These are phyloP conservation scores for Hybos culiciformis DNA, from an alignment of 2,888 invertebrate genomes.

Conservation along the genomic window DNA sequence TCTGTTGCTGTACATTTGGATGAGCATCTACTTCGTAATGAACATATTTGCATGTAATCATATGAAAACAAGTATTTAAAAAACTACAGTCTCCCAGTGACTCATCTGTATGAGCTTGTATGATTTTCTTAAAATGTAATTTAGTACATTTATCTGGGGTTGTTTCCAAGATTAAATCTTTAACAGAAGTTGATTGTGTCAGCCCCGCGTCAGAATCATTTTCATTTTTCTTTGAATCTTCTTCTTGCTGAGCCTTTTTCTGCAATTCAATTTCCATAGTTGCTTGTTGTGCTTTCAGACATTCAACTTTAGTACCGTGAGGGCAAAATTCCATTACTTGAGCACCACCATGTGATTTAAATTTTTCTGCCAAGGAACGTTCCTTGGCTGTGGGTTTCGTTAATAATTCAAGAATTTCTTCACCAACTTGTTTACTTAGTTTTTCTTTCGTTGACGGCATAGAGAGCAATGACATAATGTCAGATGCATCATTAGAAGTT, in stretches of 20 bases:
- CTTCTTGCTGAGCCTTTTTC: conserved; percentile 20
- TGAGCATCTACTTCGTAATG: conserved; percentile 89
- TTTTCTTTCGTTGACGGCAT: conserved; percentile 84
- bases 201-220: conserved; percentile 18
- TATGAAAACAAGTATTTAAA: conserved; percentile 95
- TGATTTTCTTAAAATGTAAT: conserved; percentile 93
- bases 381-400: conserved; percentile 96
- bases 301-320: conserved; percentile 86
- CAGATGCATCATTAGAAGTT: conserved; percentile 38
- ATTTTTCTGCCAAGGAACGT: conserved; percentile 85
- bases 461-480: conserved; percentile 49
- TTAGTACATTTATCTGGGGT: conserved; percentile 65
- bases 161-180: conserved; percentile 16
- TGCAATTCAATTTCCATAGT: conserved; percentile 32
- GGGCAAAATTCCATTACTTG: conserved; percentile 94
- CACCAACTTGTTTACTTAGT: conserved; percentile 87
- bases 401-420: conserved; percentile 85
- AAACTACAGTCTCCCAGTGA: conserved; percentile 94
- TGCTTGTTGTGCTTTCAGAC: conserved; percentile 41
- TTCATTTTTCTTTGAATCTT: conserved; percentile 13
- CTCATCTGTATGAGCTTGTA: conserved; percentile 89
- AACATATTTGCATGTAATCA: conserved; percentile 98
- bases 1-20: conserved; percentile 30
- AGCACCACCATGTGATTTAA: conserved; percentile 88
- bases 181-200: conserved; percentile 26